Evolutionary conservation across 2,888 invertebrate species (phyloP).

Genomic region (Synergus gifuensis): DNA sequence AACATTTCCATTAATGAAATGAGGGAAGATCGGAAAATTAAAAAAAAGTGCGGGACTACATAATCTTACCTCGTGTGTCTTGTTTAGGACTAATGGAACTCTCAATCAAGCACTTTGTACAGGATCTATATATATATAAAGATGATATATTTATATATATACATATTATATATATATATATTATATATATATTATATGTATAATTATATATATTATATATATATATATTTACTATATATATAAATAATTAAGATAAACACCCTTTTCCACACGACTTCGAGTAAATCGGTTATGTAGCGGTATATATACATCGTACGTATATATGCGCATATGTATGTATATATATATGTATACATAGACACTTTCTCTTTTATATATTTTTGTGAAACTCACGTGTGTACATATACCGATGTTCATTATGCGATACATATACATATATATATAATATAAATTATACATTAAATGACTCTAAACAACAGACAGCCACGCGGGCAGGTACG

Average conservation of each 20-base stretch:
- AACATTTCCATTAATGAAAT: slow-evolving; percentile 42
- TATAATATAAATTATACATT: slow-evolving; percentile 54
- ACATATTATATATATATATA: slow-evolving; percentile 57
- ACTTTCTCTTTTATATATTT: slow-evolving; percentile 77
- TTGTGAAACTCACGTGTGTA: slow-evolving; percentile 76
- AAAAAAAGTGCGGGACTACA: slow-evolving; percentile 60
- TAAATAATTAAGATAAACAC: slow-evolving; percentile 61
- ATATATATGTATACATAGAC: slow-evolving; percentile 64
- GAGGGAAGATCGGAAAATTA: slow-evolving; percentile 42
- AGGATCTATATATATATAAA: slow-evolving; percentile 69
- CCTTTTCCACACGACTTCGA: slow-evolving; percentile 74
- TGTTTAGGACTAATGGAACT: slow-evolving; percentile 73
- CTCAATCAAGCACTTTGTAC: slow-evolving; percentile 76
- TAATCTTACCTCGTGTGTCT: slow-evolving; percentile 76
- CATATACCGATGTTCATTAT: slow-evolving; percentile 71
- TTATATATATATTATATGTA: slow-evolving; percentile 36
- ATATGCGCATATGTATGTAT: slow-evolving; percentile 62
- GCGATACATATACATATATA: slow-evolving; percentile 57
- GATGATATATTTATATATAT: slow-evolving; percentile 49
- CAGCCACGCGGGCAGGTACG: slow-evolving; percentile 48
- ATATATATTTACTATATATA: slow-evolving; percentile 55
- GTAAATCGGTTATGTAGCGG: slow-evolving; percentile 68
- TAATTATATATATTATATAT: slow-evolving; percentile 63
- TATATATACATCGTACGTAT: slow-evolving; percentile 57
- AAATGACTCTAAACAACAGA: slow-evolving; percentile 46